Conservation (phyloP, 2,113 vertebrate genomes). For the Platanista minor region DNA sequence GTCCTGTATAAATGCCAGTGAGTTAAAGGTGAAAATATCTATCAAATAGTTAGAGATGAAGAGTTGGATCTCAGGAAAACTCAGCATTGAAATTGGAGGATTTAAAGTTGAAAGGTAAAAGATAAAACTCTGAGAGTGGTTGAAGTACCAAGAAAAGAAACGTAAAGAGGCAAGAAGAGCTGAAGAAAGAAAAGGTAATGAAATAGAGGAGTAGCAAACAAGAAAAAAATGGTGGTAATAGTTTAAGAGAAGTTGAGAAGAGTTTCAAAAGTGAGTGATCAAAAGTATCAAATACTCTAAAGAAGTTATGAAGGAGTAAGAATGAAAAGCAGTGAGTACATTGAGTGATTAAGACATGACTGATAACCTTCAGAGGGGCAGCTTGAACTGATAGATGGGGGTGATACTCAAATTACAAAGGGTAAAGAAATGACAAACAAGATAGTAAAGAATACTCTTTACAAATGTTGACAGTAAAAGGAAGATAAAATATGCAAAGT, state of each 20-base stretch:
- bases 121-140: not conserved
- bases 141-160: slow-evolving; percentile 10
- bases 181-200: slow-evolving; percentile 11
- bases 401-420: not conserved
- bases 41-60: not conserved
- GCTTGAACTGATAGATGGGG: not conserved
- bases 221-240: not conserved
- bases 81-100: not conserved
- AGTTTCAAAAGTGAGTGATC: slow-evolving; percentile 10
- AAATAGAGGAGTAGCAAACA: not conserved
- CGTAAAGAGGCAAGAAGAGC: not conserved
- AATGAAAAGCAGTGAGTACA: not conserved
- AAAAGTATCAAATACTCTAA: not conserved
- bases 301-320: not conserved
- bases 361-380: not conserved
- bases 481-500: not conserved
- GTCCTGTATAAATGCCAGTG: not conserved
- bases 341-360: not conserved
- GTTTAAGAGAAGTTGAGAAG: not conserved
- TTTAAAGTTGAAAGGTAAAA: slow-evolving; percentile 19
- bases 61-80: not conserved
- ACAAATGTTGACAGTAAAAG: not conserved
- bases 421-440: slow-evolving; percentile 17
- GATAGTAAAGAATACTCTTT: not conserved
- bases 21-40: slow-evolving; percentile 9